Conservation (phyloP, 2,888 invertebrate species). For the Heterodera filipjevi region DNA sequence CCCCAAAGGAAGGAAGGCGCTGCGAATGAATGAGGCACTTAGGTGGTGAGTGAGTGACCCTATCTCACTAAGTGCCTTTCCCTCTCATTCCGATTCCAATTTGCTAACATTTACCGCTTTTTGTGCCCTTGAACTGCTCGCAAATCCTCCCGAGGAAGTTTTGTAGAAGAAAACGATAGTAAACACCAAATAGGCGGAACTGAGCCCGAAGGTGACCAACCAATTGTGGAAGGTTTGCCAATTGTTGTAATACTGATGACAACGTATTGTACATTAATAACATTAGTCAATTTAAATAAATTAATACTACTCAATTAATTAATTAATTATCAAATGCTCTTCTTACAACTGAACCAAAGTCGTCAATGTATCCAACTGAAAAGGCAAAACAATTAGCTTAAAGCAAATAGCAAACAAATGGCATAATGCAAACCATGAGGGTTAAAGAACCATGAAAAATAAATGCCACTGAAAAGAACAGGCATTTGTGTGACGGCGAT, state of each 20-base stretch:
- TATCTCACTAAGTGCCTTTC: too few species aligned
- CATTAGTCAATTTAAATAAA: background rate
- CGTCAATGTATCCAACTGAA: conserved; percentile 36
- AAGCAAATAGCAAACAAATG: background rate
- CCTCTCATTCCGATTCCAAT: too few species aligned
- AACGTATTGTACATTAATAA: background rate
- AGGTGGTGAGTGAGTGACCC: too few species aligned
- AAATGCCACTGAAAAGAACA: conserved; percentile 38
- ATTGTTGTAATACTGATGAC: conserved; percentile 27
- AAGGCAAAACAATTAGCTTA: background rate
- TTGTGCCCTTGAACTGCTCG: conserved; percentile 13
- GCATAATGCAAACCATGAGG: conserved; percentile 25
- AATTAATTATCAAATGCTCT: background rate
- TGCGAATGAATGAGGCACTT: too few species aligned
- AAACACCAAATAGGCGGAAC: conserved; percentile 17
- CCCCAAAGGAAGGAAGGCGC: too few species aligned
- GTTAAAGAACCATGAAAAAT: conserved; percentile 42
- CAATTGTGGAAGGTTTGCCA: conserved; percentile 26
- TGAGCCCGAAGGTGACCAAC: conserved; percentile 22
- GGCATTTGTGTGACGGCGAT: conserved; percentile 35
- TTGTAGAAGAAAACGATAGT: conserved; percentile 18
- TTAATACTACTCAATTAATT: too few species aligned
- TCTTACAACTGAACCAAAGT: conserved; percentile 26
- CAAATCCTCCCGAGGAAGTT: conserved; percentile 2
- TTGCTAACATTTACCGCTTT: conserved; percentile 30